phyloP scores from a whole-genome alignment of 2,888 invertebrate genomes.

The Lasioglossum pauxillum region DNA sequence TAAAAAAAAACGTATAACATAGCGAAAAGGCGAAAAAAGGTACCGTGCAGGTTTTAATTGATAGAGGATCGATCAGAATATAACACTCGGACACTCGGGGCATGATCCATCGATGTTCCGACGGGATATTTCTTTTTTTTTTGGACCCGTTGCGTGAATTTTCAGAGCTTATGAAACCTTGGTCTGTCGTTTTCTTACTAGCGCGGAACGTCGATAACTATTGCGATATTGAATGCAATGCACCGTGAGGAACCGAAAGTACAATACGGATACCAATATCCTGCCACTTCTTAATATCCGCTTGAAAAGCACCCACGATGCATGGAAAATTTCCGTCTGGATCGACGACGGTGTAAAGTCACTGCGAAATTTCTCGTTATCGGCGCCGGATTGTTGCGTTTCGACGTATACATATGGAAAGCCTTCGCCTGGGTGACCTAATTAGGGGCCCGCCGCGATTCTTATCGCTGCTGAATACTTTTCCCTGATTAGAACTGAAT shows the following conservation, averaged over 20 bases:
- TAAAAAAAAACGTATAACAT: no score
- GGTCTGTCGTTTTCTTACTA: conserved; percentile 16
- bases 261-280: conserved; percentile 68
- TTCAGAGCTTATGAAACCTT: conserved; percentile 32
- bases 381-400: conserved; percentile 23
- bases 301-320: conserved; percentile 47
- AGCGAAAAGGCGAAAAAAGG: neutral
- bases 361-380: conserved; percentile 40
- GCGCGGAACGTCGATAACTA: conserved; percentile 31
- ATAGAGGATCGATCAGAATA: conserved; percentile 33
- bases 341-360: conserved; percentile 33
- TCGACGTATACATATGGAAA: neutral
- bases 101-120: conserved; percentile 9
- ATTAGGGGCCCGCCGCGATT: neutral
- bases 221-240: conserved; percentile 58
- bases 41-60: conserved; percentile 38
- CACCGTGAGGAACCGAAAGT: conserved; percentile 46
- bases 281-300: conserved; percentile 67
- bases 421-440: neutral
- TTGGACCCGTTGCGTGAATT: conserved; percentile 16
- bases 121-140: neutral
- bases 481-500: conserved; percentile 1
- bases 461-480: neutral
- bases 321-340: conserved; percentile 59
- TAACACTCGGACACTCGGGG: neutral